Evolutionary conservation across 1,140 invertebrate species (phyloP).

Genomic region (Anoplolepis gracilipes): DNA sequence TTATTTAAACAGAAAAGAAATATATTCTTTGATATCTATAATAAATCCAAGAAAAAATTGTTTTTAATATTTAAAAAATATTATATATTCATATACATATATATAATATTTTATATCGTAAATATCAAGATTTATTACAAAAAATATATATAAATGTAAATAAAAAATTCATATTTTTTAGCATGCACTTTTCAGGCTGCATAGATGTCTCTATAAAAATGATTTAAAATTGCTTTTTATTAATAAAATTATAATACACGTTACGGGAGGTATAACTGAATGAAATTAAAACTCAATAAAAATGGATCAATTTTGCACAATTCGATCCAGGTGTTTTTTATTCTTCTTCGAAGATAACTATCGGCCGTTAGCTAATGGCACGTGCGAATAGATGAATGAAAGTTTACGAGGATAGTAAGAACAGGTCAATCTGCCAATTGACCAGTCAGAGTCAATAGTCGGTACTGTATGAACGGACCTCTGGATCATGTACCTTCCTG

Average conservation of each 20-base stretch:
- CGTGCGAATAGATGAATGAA: conserved; percentile 82
- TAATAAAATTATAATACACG: not conserved
- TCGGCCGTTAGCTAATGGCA: conserved; percentile 66
- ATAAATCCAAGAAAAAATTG: not conserved
- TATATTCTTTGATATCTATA: not conserved
- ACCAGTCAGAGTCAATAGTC: conserved; percentile 72
- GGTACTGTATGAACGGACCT: conserved; percentile 71
- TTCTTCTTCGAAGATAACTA: not conserved
- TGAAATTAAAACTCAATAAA: not conserved
- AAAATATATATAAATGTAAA: not conserved
- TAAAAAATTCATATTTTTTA: not conserved
- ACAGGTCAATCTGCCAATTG: conserved; percentile 83
- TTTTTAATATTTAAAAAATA: not conserved
- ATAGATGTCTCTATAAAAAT: not conserved
- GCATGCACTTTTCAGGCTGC: not conserved
- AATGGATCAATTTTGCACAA: not conserved
- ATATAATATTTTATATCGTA: not conserved
- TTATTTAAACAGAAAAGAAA: not conserved
- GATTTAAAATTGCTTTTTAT: not conserved
- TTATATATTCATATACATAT: not conserved
- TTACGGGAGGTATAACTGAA: not conserved
- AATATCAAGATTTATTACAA: not conserved
- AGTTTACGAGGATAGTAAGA: conserved; percentile 83
- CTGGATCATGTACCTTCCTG: conserved; percentile 71
- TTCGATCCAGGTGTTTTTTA: not conserved